These are phyloP conservation scores for Gorsachius goisagi DNA, from an alignment of 2,113 vertebrate genomes.

Conservation along the genomic window DNA sequence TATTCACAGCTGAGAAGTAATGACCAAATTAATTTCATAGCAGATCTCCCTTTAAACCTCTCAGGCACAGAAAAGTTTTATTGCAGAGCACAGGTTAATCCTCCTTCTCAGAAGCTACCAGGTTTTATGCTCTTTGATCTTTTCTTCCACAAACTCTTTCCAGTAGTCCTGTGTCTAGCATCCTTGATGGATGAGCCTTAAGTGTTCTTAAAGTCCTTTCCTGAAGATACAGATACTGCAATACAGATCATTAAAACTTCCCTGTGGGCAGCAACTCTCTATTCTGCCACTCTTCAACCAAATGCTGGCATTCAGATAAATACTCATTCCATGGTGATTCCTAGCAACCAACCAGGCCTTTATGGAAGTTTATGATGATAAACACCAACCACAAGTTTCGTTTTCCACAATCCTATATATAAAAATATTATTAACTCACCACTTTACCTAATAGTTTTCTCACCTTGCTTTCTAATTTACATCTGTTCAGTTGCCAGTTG, in stretches of 20 bases:
- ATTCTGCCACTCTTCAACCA: neutral
- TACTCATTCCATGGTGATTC: neutral
- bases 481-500: neutral
- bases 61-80: neutral
- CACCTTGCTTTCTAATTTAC: neutral
- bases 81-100: neutral
- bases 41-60: neutral
- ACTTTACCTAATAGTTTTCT: neutral
- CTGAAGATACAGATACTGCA: neutral
- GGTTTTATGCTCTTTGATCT: neutral
- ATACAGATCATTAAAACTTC: neutral
- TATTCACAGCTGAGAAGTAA: neutral
- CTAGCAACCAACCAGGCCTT: neutral
- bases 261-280: neutral
- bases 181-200: neutral
- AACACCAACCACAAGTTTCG: neutral
- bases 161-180: neutral
- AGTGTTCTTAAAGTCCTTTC: neutral
- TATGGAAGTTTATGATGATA: neutral
- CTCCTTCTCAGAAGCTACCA: neutral
- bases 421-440: neutral
- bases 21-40: neutral
- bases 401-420: neutral
- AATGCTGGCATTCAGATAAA: neutral
- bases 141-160: neutral